Evolutionary conservation across 2,113 vertebrate genomes (phyloP).

Genomic region (Zosterops pallidus): DNA sequence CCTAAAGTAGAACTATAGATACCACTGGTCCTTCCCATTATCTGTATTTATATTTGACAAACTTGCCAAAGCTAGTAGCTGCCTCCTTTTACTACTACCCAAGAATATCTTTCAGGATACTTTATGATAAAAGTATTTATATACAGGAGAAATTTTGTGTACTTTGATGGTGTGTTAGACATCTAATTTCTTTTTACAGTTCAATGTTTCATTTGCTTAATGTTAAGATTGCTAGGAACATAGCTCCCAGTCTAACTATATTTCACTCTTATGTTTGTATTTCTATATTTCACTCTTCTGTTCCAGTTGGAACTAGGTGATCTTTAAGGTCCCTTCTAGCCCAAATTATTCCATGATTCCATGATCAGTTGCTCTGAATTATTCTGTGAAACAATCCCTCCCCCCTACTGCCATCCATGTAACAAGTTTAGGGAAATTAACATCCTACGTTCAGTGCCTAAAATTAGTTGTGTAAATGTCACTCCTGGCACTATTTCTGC

Average conservation of each 20-base stretch:
- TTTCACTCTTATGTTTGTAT: neutral
- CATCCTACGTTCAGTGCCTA: neutral
- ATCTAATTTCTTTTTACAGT: neutral
- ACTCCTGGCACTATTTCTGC: neutral
- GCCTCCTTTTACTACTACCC: neutral
- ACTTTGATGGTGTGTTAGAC: neutral
- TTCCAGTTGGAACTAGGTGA: neutral
- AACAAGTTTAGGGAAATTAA: neutral
- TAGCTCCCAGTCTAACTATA: neutral
- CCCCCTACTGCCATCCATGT: too few species aligned
- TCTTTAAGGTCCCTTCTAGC: neutral
- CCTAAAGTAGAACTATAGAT: neutral
- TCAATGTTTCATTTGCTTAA: neutral
- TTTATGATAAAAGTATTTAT: neutral
- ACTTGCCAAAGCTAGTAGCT: neutral
- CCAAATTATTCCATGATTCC: neutral
- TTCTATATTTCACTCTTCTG: neutral
- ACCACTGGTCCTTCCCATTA: neutral
- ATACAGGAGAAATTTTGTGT: neutral
- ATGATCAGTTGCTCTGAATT: neutral
- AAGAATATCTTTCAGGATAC: neutral
- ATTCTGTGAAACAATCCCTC: neutral
- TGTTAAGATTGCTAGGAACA: neutral
- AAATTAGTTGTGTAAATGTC: neutral
- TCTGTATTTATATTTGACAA: neutral